Evolutionary conservation across 2,888 invertebrate species (phyloP), one percentile per base, ranked within the genome.

Genomic region (Sarcophaga caerulescens): DNA sequence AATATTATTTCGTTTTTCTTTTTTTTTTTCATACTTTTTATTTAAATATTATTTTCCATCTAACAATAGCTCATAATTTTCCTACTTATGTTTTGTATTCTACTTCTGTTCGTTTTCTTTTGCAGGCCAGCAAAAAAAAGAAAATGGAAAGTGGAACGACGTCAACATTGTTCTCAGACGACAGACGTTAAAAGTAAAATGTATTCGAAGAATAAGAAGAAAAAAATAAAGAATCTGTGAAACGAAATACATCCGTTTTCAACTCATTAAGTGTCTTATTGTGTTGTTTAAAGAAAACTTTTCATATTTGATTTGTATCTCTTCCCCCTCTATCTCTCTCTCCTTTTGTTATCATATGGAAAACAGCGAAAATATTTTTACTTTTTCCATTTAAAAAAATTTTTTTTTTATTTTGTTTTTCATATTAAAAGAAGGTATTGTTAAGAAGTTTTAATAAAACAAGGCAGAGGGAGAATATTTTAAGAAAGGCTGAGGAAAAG

Each of bases 61-160:
- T 59, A 68, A 76, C 76, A 76, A 76, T 76, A 66, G 66, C 59
- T 76, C 35, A 68, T 68, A 76, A 76, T 76, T 76, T 76, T 66
- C 66, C 76, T 76, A 66, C 76, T 76, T 76, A 76, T 76, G 75
- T 76, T 76, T 76, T 76, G 65, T 57, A 66, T 76, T 68, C 44
- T 60, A 4, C 21, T 73, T 66, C 21, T 73, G 3, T 60, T 60
- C 45, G 10, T 66, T 63, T 23, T 68, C 47, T 74, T 23, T 19
- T 52, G 4, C 35, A 35, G 35, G 35, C 47, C 75, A 12, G 5
- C 17, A 52, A 25, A 65, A 35, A 35, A 35, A 47, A 14, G 14
- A 47, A 47, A 47, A 47, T 47, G 14, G 52, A 17, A 35, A 66
- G 35, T 12, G 11, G 35, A 57, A 44, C 44, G 59, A 45, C 44